Evolutionary conservation across 2,113 vertebrate species (phyloP).

Genomic region (Otolemur garnettii): DNA sequence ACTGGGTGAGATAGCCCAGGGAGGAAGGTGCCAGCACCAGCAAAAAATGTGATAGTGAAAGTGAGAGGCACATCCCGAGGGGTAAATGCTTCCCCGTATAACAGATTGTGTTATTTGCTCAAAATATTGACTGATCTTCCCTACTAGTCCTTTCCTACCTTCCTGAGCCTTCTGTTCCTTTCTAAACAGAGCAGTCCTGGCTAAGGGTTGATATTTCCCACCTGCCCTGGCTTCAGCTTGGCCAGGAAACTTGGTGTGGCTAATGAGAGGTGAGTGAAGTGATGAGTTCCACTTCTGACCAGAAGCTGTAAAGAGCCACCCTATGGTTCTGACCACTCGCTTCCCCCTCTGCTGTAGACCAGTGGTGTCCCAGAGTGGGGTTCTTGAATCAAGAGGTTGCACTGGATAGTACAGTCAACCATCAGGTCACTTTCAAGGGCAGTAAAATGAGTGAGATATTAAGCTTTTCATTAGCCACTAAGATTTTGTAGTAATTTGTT

Average conservation of each 20-base stretch:
- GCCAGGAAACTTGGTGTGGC: neutral
- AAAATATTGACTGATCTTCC: neutral
- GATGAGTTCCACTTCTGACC: neutral
- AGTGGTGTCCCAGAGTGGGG: neutral
- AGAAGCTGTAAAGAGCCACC: neutral
- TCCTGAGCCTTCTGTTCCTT: no score
- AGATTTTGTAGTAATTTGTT: neutral
- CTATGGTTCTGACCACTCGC: neutral
- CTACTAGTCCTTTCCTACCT: neutral
- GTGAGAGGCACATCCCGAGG: neutral
- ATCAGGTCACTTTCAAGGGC: neutral
- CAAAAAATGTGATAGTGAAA: neutral
- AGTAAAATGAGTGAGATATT: neutral
- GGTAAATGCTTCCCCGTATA: neutral
- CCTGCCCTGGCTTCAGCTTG: neutral
- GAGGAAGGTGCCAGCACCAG: neutral
- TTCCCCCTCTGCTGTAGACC: neutral
- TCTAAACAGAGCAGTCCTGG: no score
- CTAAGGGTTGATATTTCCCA: no score
- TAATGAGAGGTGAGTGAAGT: neutral
- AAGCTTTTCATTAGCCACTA: neutral
- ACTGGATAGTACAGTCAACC: no score
- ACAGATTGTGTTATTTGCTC: neutral
- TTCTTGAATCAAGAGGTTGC: neutral
- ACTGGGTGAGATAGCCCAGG: neutral